These are phyloP conservation scores for Drosophila novamexicana DNA, from an alignment of 1,140 invertebrate genomes.

Conservation along the genomic window DNA sequence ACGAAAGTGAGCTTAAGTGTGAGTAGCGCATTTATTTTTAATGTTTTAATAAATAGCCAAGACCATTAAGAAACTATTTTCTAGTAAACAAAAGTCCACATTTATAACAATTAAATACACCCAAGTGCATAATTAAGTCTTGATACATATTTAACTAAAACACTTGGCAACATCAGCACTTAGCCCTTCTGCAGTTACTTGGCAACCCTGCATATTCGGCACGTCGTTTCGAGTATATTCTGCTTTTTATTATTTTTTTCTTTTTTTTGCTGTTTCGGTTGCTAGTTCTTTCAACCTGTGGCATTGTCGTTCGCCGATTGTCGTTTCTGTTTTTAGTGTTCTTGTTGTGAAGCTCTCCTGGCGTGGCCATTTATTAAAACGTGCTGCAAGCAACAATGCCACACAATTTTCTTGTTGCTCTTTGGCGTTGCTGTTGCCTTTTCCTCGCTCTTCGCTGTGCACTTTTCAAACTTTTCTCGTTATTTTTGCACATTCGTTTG, in stretches of 20 bases:
- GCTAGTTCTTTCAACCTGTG: conserved; percentile 33
- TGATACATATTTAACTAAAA: conserved; percentile 16
- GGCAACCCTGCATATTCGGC: conserved; percentile 11
- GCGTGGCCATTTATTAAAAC: conserved; percentile 67
- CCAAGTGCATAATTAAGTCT: conserved; percentile 16
- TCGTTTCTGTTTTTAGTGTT: conserved; percentile 1
- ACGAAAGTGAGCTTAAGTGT: no score
- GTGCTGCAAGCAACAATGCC: conserved; percentile 62
- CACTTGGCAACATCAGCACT: conserved; percentile 12
- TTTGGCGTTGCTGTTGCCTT: conserved; percentile 44
- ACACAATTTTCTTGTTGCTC: conserved; percentile 52
- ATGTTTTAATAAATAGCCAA: no score
- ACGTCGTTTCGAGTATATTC: conserved; percentile 5
- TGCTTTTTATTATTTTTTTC: background rate
- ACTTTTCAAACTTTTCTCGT: conserved; percentile 79
- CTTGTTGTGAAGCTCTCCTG: conserved; percentile 32
- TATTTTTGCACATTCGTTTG: conserved; percentile 82
- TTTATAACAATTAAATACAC: conserved; percentile 19
- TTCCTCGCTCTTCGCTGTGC: conserved; percentile 35
- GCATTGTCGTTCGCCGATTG: conserved; percentile 34
- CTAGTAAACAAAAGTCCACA: no score
- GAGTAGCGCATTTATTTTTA: background rate
- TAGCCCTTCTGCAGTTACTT: background rate
- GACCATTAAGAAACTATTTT: no score
- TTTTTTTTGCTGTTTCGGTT: background rate